A percentile compares a stretch with the other conserved stretches of the same genome.
phyloP scores from a whole-genome alignment of 2,888 invertebrate genomes.

The Cephalotes varians region DNA sequence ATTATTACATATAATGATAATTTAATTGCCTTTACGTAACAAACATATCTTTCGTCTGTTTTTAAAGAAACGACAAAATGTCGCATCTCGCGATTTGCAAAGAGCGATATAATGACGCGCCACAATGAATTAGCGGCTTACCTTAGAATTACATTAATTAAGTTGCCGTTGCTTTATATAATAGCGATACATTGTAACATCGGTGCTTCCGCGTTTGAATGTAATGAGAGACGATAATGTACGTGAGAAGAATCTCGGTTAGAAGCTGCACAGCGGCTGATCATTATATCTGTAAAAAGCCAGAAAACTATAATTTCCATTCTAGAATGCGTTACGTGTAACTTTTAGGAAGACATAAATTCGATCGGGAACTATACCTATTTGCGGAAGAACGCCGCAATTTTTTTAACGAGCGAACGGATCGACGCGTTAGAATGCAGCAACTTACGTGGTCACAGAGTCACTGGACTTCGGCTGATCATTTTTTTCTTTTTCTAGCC shows the following conservation, averaged over 20 bases:
- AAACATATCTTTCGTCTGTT: background rate
- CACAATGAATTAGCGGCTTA: slow-evolving; percentile 9
- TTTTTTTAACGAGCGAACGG: background rate
- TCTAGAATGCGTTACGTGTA: background rate
- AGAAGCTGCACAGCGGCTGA: background rate
- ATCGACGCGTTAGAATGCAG: background rate
- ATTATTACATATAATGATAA: background rate
- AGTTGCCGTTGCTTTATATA: slow-evolving; percentile 21
- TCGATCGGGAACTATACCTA: background rate
- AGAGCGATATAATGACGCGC: slow-evolving; percentile 9
- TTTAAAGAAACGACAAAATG: slow-evolving; percentile 7
- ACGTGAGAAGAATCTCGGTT: slow-evolving; percentile 38
- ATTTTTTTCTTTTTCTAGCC: slow-evolving; percentile 10
- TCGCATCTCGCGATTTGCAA: slow-evolving; percentile 1
- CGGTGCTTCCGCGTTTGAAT: slow-evolving; percentile 22
- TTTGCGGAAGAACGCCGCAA: background rate
- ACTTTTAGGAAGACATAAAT: slow-evolving; percentile 2
- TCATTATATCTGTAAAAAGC: background rate
- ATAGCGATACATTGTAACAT: slow-evolving; percentile 21
- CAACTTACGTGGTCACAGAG: slow-evolving; percentile 10
- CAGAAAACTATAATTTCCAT: background rate
- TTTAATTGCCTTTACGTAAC: slow-evolving; percentile 23
- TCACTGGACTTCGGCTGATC: slow-evolving; percentile 23
- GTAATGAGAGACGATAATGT: slow-evolving; percentile 33
- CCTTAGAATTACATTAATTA: slow-evolving; percentile 41